Evolutionary conservation across 2,888 invertebrate species (phyloP), one percentile per base, ranked within the genome.

Genomic region (Arrhopalites spinosus): DNA sequence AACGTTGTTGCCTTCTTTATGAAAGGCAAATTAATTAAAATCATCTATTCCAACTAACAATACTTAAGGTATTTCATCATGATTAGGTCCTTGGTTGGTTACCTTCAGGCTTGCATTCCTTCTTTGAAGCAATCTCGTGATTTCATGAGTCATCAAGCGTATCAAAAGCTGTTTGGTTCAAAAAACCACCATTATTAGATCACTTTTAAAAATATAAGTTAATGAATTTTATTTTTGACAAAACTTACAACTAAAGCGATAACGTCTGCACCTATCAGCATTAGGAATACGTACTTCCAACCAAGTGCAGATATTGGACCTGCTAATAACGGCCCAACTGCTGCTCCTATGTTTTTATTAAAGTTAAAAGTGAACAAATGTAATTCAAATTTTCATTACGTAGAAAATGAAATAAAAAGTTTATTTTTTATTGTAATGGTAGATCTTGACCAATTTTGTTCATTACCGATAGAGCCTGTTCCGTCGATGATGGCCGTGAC

Each of bases 401-500:
- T n/a, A n/a, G n/a, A n/a, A n/a, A n/a, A n/a, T n/a, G n/a, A n/a
- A n/a, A n/a, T n/a, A n/a, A n/a, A n/a, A n/a, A n/a, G n/a, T n/a
- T n/a, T n/a, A n/a, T n/a, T n/a, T n/a, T n/a, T n/a, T n/a, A n/a
- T n/a, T n/a, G n/a, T n/a, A n/a, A n/a, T n/a, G n/a, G n/a, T n/a
- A n/a, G n/a, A n/a, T n/a, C n/a, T n/a, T n/a, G n/a, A n/a, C n/a
- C n/a, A n/a, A n/a, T n/a, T n/a, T n/a, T n/a, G n/a, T n/a, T n/a
- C n/a, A n/a, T 84, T 78, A 91, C 92, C 94, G 75, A 94, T 89
- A 77, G 94, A 94, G 8, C 98, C 97, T 0, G 97, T 97, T 64
- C 98, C 98, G 86, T 98, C 98, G 64, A 98, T 97, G 83, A 98
- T 96, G 27, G 97, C 95, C 0, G 97, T 95, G n/a, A 98, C 97